Base-by-base conservation (phyloP, 2,888 invertebrate genomes). In the Stenchaetothrips biformis region DNA sequence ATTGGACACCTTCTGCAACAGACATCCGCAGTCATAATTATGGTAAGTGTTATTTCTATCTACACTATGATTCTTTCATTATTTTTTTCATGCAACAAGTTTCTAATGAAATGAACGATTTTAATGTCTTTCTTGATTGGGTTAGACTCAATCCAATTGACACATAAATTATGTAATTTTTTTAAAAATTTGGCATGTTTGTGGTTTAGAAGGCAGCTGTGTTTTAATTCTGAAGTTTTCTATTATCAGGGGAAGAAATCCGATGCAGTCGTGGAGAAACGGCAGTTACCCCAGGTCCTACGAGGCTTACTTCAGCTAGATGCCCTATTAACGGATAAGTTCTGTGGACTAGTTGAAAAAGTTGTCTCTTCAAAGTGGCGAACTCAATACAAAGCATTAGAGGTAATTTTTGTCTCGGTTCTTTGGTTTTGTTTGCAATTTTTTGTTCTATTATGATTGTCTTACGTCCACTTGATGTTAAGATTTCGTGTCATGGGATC, bases 401-500 rank as follows among this genome's bases (percentile, higher is more conserved):
- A 91, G 87, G 88, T 88, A 85, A 83, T 81, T 27, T 27, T 67
- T 21, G 9, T 4, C 7, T 25, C 6, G 1, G 6, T 7, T 13
- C 6, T 13, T 53, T 7, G 16, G 67, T 74, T 21, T 25, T 11
- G 7, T 21, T 9, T 7, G 11, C n/a, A 11, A 74, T 21, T 1
- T 2, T 37, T 37, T 37, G 37, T 37, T 37, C 37, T 37, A 37
- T 37, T 37, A 37, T n/a, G n/a, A n/a, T 37, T 37, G 37, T 37
- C 37, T 2, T 37, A 2, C 37, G 37, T 37, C 37, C 37, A 37
- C 53, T 83, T 82, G 83, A 82, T 83, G 88, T 88, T 80, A 85
- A 94, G 93, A 89, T 94, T 83, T 94, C 95, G 8, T 96, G 97
- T 85, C 95, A 97, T 88, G 97, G 97, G 11, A 90, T 97, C 79